Conservation (phyloP, 2,113 vertebrate species). For the Collichthys lucidus region DNA sequence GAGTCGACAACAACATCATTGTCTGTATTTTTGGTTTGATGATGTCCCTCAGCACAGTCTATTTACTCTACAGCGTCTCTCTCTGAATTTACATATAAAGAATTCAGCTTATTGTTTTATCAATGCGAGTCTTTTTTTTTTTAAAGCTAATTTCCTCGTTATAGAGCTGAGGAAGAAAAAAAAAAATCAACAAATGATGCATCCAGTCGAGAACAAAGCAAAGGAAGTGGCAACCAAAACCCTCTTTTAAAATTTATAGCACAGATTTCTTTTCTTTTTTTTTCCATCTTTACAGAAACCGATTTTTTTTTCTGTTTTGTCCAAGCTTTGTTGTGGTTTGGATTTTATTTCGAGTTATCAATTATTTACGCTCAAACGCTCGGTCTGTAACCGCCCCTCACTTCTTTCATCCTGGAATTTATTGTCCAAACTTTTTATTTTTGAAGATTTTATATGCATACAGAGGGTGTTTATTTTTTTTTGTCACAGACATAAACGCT, state of each 20-base stretch:
- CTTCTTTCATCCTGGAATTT: conserved; percentile 27
- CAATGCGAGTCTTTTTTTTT: conserved; percentile 8
- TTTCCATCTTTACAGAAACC: conserved; percentile 26
- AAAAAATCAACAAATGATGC: conserved; percentile 4
- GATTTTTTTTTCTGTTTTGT: conserved; percentile 10
- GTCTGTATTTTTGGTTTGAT: conserved; percentile 31
- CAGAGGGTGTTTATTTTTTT: conserved; percentile 13
- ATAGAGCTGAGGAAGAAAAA: conserved; percentile 1
- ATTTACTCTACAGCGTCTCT: background rate
- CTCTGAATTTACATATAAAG: background rate
- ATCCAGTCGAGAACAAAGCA: conserved; percentile 53
- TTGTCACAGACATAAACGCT: background rate
- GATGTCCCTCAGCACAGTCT: background rate
- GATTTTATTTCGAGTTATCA: conserved; percentile 36
- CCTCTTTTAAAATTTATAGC: conserved; percentile 38
- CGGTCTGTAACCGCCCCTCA: conserved; percentile 19
- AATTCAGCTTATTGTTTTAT: background rate
- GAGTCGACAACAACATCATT: conserved; percentile 20
- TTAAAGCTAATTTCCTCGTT: background rate
- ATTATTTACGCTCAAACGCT: conserved; percentile 37
- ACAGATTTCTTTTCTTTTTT: conserved; percentile 15
- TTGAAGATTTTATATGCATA: conserved; percentile 25
- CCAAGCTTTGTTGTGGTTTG: conserved; percentile 52
- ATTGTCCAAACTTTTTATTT: background rate
- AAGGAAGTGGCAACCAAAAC: conserved; percentile 44